Evolutionary conservation across 2,113 vertebrate species (phyloP).

Genomic region (Hydropotes inermis): DNA sequence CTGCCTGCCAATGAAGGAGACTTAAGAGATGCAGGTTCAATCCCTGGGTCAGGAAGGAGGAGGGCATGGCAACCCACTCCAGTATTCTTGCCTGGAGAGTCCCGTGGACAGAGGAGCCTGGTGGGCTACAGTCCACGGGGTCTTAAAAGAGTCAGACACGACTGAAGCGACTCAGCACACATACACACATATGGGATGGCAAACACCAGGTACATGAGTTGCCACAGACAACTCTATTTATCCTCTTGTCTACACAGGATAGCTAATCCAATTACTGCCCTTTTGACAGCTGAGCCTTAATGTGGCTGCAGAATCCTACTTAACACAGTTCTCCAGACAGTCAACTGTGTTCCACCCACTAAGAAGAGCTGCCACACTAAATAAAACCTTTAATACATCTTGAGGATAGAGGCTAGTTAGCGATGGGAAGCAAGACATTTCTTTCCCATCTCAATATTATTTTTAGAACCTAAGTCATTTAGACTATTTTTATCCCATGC

Average conservation of each 20-base stretch:
- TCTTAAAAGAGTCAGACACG: background rate
- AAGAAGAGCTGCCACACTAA: background rate
- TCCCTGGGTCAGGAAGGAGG: background rate
- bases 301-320: background rate
- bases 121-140: background rate
- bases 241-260: background rate
- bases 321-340: background rate
- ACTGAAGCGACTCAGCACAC: background rate
- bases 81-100: background rate
- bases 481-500: conserved; percentile 45
- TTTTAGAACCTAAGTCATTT: conserved; percentile 50
- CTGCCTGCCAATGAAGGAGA: background rate
- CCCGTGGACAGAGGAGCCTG: background rate
- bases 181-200: background rate
- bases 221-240: background rate
- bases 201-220: background rate
- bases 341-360: no score
- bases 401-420: background rate
- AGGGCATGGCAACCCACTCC: background rate
- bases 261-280: background rate
- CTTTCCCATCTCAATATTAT: conserved; percentile 1
- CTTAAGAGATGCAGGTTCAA: background rate
- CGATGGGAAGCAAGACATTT: background rate
- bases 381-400: background rate
- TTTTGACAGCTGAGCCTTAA: background rate